These are phyloP conservation scores for Calameuta pallipes DNA, from an alignment of 2,888 invertebrate species.

Conservation along the genomic window DNA sequence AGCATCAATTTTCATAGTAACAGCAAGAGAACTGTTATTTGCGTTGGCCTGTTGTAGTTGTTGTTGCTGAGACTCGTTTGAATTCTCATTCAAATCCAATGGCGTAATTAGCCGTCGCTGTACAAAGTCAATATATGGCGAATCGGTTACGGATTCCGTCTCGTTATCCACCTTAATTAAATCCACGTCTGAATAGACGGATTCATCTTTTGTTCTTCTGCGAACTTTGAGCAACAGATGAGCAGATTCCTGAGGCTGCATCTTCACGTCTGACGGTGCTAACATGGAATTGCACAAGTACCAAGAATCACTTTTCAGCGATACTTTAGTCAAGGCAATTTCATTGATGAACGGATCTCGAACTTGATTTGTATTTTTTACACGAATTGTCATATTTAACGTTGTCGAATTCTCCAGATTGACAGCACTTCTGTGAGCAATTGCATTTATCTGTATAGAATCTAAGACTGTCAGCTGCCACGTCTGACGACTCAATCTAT, in stretches of 20 bases:
- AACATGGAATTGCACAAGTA: slow-evolving; percentile 66
- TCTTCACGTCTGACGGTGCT: slow-evolving; percentile 57
- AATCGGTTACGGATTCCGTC: slow-evolving; percentile 45
- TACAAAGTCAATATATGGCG: slow-evolving; percentile 67
- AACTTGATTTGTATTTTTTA: slow-evolving; percentile 77
- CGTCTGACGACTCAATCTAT: slow-evolving; percentile 74
- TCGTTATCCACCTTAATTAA: slow-evolving; percentile 46
- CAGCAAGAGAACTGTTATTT: slow-evolving; percentile 34
- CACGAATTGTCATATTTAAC: slow-evolving; percentile 75
- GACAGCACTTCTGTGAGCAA: slow-evolving; percentile 69
- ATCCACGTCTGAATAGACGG: slow-evolving; percentile 61
- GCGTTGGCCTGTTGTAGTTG: slow-evolving; percentile 29
- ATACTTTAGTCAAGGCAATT: slow-evolving; percentile 72
- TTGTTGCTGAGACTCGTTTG: slow-evolving; percentile 37
- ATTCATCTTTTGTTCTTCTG: slow-evolving; percentile 45
- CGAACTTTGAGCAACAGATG: slow-evolving; percentile 68
- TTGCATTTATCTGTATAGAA: slow-evolving; percentile 70
- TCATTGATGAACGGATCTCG: slow-evolving; percentile 72
- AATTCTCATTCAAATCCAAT: slow-evolving; percentile 39
- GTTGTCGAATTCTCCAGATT: slow-evolving; percentile 64
- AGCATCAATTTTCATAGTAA: slow-evolving; percentile 54
- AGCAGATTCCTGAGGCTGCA: slow-evolving; percentile 69
- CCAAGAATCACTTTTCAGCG: slow-evolving; percentile 75
- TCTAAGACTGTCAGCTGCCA: slow-evolving; percentile 75
- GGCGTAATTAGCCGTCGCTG: slow-evolving; percentile 61